Evolutionary conservation across 2,797 vertebrate genomes (phyloP), one percentile per base, ranked within the genome.

Genomic region (Darevskia nairensis): DNA sequence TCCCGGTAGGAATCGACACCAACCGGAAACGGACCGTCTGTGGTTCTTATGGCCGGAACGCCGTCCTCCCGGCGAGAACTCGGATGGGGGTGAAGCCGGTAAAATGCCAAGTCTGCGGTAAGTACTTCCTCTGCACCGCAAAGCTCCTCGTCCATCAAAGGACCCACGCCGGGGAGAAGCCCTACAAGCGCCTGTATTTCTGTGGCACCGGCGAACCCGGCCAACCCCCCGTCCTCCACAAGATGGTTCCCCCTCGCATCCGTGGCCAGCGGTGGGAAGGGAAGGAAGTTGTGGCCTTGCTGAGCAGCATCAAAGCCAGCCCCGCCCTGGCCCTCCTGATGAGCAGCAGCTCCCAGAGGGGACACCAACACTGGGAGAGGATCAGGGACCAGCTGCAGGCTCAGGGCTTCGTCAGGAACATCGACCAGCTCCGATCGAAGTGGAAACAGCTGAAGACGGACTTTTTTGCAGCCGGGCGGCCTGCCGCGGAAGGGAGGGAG

Each of bases 131-230:
- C 4, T 85, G 72, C 21, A 46, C 59, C 19, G 94, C 94, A 1
- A 91, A 87, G 0, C 92, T 95, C 17, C 61, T 92, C 35, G 91
- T 92, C 19, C 93, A 95, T 0, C 91, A 93, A 83, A 66, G 74
- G 44, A 66, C 32, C 84, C 84, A 85, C 6, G 5, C 4, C 8
- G 59, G 84, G 29, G 74, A 85, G 27, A 85, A 32, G 35, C n/a
- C 55, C 0, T 76, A 85, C 29, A 85, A 75, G 35, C 50, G 72
- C 7, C 19, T 78, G 90, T 66, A 89, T 89, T 19, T 75, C 10
- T 41, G 55, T 6, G 59, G 35, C 81, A 89, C 78, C 19, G 7
- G 13, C 7, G 0, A 21, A 5, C 50, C 35, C 0, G 72, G 71
- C 11, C 69, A 39, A 15, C 21, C 83, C 2, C 0, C 55, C 46